Percentiles rank a stretch among this genome's conserved stretches.
Conservation (phyloP, 2,113 vertebrate species). For the Accipiter cooperii region DNA sequence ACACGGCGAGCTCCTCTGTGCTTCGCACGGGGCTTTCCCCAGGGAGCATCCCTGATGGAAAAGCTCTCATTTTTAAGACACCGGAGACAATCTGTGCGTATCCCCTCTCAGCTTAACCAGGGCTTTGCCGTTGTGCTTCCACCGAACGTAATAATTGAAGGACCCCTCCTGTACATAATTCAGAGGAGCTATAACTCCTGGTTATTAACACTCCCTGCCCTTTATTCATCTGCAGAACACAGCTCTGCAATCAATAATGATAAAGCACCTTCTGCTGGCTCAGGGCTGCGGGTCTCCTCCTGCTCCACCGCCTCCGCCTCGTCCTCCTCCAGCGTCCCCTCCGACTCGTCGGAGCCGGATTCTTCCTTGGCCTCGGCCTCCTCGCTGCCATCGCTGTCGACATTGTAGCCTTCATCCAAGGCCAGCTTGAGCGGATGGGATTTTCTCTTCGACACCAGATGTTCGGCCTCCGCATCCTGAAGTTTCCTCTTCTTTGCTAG, state of each 20-base stretch:
- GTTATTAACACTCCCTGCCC: conserved; percentile 19
- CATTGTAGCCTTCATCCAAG: conserved; percentile 86
- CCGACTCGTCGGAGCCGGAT: conserved; percentile 74
- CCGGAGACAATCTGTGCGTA: background rate
- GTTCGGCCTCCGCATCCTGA: conserved; percentile 80
- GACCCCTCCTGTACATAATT: background rate
- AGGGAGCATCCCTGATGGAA: conserved; percentile 2
- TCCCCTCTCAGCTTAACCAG: background rate
- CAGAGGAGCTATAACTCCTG: conserved; percentile 25
- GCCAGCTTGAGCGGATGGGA: conserved; percentile 88
- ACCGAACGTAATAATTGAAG: background rate
- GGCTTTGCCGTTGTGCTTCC: background rate
- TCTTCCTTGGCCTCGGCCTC: conserved; percentile 80
- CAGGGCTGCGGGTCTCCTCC: conserved; percentile 60
- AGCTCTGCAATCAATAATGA: conserved; percentile 3
- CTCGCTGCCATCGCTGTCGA: conserved; percentile 86
- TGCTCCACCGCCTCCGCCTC: conserved; percentile 68
- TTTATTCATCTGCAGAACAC: conserved; percentile 16
- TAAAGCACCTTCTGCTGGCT: conserved; percentile 73
- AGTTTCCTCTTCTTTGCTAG: conserved; percentile 91
- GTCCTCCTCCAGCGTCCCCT: conserved; percentile 74
- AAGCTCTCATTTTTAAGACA: conserved; percentile 15
- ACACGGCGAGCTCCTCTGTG: background rate
- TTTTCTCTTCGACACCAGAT: conserved; percentile 86
- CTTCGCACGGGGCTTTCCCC: background rate